These are phyloP conservation scores for Choloepus hoffmanni DNA, from an alignment of 2,113 vertebrate genomes.

Conservation along the genomic window DNA sequence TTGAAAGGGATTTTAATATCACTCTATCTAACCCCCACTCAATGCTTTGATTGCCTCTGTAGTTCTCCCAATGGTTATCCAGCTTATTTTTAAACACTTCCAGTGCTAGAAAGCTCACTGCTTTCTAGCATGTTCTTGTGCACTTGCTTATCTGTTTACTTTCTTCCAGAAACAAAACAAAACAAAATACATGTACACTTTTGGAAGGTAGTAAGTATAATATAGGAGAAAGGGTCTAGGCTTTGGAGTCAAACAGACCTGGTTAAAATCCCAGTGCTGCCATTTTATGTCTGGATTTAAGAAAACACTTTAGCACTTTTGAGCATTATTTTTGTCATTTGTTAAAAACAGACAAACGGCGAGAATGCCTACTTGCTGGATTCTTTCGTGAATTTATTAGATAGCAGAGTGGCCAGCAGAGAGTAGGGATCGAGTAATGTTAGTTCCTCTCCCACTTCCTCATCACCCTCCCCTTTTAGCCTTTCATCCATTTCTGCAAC, in stretches of 20 bases:
- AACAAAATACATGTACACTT: background rate
- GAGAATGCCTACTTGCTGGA: background rate
- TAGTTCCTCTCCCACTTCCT: background rate
- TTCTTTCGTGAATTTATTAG: background rate
- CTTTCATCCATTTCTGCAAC: background rate
- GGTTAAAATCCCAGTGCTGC: slow-evolving; percentile 11
- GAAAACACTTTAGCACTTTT: slow-evolving; percentile 14
- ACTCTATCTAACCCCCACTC: background rate
- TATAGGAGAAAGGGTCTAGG: background rate
- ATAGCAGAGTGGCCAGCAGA: background rate
- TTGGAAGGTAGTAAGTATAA: background rate
- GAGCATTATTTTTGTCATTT: background rate
- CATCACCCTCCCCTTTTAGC: background rate
- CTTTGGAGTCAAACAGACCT: background rate
- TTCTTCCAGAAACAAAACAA: slow-evolving; percentile 18
- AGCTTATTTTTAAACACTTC: background rate
- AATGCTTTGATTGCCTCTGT: background rate
- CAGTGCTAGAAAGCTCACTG: background rate
- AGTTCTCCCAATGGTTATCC: background rate
- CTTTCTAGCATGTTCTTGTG: background rate
- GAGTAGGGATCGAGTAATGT: background rate
- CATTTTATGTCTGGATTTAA: slow-evolving; percentile 22
- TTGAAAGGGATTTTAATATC: background rate
- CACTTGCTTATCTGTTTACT: background rate
- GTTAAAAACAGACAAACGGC: background rate